Conservation (phyloP, 2,888 invertebrate species). For the Drosophila lutescens region DNA sequence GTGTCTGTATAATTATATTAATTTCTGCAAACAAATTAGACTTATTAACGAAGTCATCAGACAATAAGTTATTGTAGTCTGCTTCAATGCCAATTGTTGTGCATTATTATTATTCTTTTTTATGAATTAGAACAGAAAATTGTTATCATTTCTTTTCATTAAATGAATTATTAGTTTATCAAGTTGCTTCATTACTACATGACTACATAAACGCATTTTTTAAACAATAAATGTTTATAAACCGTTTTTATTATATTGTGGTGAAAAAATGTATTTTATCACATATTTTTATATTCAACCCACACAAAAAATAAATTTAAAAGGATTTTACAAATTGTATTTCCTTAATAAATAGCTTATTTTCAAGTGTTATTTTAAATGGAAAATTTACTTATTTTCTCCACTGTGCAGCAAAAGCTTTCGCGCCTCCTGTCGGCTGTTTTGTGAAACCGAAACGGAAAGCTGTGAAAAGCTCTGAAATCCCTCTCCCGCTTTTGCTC, state of each 20-base stretch:
- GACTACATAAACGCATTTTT: no score
- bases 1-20: neutral
- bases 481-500: neutral
- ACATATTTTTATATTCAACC: no score
- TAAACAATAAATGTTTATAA: no score
- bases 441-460: slow-evolving; percentile 15
- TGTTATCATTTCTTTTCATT: no score
- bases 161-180: no score
- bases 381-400: neutral
- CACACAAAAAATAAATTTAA: no score
- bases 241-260: no score
- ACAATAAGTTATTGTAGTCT: neutral
- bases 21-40: slow-evolving; percentile 1
- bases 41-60: slow-evolving; percentile 4
- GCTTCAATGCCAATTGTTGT: neutral
- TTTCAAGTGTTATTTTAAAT: neutral
- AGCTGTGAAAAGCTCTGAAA: slow-evolving; percentile 58
- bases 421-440: slow-evolving; percentile 51
- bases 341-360: no score
- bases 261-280: no score
- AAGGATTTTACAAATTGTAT: no score
- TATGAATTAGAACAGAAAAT: neutral
- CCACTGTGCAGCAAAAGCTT: slow-evolving; percentile 57
- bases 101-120: neutral
- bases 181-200: no score